A percentile compares a stretch with the other conserved stretches of the same genome.
Evolutionary conservation across 2,888 invertebrate species (phyloP).

Genomic region (Plebejus melissa): DNA sequence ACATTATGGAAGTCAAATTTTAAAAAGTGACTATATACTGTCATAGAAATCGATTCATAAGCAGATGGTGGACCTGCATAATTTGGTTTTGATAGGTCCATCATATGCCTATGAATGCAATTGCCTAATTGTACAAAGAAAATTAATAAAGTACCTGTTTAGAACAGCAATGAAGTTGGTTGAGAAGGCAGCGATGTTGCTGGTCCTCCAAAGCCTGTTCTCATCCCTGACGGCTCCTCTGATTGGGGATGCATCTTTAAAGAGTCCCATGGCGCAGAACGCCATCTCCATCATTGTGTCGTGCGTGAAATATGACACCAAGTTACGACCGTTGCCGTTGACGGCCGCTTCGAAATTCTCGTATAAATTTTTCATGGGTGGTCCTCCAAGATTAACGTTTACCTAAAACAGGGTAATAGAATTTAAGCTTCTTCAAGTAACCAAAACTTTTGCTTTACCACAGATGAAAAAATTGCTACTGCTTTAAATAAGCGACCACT

Average conservation of each 20-base stretch:
- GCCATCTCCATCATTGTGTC: conserved; percentile 82
- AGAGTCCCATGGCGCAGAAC: conserved; percentile 81
- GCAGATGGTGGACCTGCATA: no score
- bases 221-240: conserved; percentile 75
- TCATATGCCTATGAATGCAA: no score
- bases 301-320: conserved; percentile 84
- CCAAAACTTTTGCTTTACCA: no score
- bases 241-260: conserved; percentile 78
- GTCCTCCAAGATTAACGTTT: conserved; percentile 83
- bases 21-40: background rate
- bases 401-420: conserved; percentile 47
- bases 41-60: no score
- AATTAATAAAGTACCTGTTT: conserved; percentile 73
- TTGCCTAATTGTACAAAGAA: background rate
- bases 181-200: conserved; percentile 83
- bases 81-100: no score
- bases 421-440: no score
- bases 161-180: conserved; percentile 86
- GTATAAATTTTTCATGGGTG: conserved; percentile 82
- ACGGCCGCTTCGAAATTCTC: conserved; percentile 63
- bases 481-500: no score
- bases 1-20: background rate
- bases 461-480: no score
- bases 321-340: conserved; percentile 56
- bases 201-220: conserved; percentile 83